Percentiles rank a stretch among this genome's conserved stretches.
Conservation (phyloP, 2,888 invertebrate genomes). For the Octonoba sinensis region DNA sequence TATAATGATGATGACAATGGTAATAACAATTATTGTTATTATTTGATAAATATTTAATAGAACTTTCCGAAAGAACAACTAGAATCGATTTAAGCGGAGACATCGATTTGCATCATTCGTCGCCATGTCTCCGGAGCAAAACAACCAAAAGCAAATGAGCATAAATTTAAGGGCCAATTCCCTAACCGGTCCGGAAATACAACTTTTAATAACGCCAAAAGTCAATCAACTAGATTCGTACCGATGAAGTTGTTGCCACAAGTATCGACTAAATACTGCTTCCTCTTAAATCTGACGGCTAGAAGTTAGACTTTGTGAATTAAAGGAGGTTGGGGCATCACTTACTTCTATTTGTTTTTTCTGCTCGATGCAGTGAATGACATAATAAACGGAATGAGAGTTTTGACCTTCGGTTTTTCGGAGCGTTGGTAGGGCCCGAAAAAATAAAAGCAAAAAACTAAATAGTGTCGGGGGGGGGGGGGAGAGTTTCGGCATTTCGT, state of each 20-base stretch:
- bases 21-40: too few relatives aligned
- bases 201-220: background rate
- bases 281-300: background rate
- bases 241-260: background rate
- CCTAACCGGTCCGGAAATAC: constrained; percentile 8
- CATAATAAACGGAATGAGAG: background rate
- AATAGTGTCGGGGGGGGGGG: too few relatives aligned
- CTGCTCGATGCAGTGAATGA: background rate
- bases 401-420: background rate
- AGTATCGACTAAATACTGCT: background rate
- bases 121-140: too few relatives aligned
- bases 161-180: background rate
- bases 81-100: too few relatives aligned
- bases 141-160: too few relatives aligned
- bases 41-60: too few relatives aligned
- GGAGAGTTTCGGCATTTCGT: too few relatives aligned
- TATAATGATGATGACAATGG: too few relatives aligned
- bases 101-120: too few relatives aligned
- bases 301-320: background rate
- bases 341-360: background rate
- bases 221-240: background rate
- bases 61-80: too few relatives aligned
- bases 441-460: too few relatives aligned
- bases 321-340: background rate
- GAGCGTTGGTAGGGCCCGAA: too few relatives aligned